Base-by-base conservation (phyloP, 2,797 vertebrate genomes). In the Prunella strophiata region DNA sequence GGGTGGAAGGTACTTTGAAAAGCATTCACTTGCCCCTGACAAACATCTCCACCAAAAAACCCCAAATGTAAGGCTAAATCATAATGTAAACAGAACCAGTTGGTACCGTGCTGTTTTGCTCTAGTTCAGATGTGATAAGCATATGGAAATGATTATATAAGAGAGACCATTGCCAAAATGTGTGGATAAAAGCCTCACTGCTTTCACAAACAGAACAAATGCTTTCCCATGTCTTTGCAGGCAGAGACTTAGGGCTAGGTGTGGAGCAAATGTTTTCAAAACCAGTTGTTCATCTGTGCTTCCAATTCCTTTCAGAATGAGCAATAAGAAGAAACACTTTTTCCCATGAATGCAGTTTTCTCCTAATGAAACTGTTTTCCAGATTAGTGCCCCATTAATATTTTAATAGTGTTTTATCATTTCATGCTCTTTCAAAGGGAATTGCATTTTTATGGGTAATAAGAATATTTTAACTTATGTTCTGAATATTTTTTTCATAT, bases 51-150 rank as follows among this genome's bases (percentile, higher is more conserved):
- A 66, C 38, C n/a, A 66, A 77, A 87, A 85, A 59, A 15, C 2
- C 36, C 43, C 8, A 79, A 86, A 93, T n/a, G 26, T 62, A 43
- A 45, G 63, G 38, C 30, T 90, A 91, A 93, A 90, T 86, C 48
- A 36, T 76, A 61, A 70, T 20, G 30, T 86, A 90, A 95, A 79
- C 27, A 82, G 67, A 90, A 79, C 57, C 57, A 88, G 55, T 87
- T 90, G 59, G 70, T 89, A 89, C 51, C 0, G 0, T 51, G 61
- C 67, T 54, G 47, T 67, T 93, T 93, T 77, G 48, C 55, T 85
- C 40, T 82, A 92, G 67, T 91, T 94, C 92, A 90, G 63, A 74
- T 87, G 74, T 73, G 85, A 84, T 85, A 96, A 92, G 68, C 77
- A 79, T 82, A 90, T 77, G 85, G 82, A 94, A 96, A 81, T 88